Conservation (phyloP, 2,113 vertebrate genomes). For the Herpetotheres cachinnans region DNA sequence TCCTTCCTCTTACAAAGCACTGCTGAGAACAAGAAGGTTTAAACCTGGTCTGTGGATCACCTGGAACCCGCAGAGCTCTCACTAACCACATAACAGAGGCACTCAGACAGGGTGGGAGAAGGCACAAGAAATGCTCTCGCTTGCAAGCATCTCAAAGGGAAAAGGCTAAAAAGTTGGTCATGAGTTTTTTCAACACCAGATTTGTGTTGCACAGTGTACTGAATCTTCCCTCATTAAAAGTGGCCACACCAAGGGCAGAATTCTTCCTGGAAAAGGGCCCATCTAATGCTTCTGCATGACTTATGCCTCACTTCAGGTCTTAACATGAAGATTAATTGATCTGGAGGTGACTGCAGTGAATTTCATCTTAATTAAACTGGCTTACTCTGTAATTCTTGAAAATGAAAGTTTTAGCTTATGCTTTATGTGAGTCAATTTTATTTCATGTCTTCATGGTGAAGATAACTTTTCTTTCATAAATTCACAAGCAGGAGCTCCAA, state of each 20-base stretch:
- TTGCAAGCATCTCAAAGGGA: background rate
- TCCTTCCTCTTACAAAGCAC: background rate
- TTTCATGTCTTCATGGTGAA: slow-evolving; percentile 49
- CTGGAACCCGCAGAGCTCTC: background rate
- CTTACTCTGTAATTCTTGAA: slow-evolving; percentile 8
- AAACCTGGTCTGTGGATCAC: background rate
- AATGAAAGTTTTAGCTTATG: background rate
- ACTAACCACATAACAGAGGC: accelerated
- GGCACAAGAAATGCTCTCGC: background rate
- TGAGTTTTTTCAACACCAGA: background rate
- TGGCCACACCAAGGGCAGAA: background rate
- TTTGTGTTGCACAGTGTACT: background rate
- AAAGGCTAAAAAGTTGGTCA: background rate
- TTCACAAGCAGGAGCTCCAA: slow-evolving; percentile 62
- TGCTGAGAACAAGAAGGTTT: background rate
- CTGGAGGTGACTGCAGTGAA: background rate
- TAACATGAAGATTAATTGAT: background rate
- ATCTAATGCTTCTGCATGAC: background rate
- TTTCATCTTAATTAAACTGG: slow-evolving; percentile 5
- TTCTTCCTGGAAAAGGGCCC: background rate
- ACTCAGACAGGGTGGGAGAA: background rate
- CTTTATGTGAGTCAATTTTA: slow-evolving; percentile 42
- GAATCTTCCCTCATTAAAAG: background rate
- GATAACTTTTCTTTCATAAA: slow-evolving; percentile 63
- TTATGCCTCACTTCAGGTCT: background rate